phyloP scores from a whole-genome alignment of 1,140 invertebrate genomes.

The Sarcophaga peregrina region DNA sequence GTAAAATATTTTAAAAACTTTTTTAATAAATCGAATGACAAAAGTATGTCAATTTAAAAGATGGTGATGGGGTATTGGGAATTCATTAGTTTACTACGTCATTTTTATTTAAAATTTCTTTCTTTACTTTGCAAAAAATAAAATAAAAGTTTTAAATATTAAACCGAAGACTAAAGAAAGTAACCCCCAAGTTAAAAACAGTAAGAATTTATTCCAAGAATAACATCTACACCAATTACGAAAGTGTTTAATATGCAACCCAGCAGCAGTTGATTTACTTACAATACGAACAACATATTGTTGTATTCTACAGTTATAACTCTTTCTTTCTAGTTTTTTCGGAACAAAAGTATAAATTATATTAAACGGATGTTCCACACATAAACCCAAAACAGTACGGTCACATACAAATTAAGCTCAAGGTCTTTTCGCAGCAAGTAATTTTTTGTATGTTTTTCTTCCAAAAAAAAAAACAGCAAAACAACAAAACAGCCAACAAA shows the following conservation, averaged over 20 bases:
- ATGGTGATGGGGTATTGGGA: no score
- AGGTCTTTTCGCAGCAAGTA: conserved; percentile 7
- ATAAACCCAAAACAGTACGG: background rate
- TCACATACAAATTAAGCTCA: conserved; percentile 27
- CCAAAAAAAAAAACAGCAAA: background rate
- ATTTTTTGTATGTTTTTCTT: background rate
- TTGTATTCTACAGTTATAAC: background rate
- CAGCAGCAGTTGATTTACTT: background rate
- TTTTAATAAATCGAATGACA: no score
- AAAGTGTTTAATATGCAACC: background rate
- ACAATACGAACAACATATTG: background rate
- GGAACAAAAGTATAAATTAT: no score
- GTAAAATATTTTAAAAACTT: no score
- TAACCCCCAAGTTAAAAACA: background rate
- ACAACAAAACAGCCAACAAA: background rate
- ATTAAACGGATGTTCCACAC: conserved; percentile 14
- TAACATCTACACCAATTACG: background rate
- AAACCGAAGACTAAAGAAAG: background rate
- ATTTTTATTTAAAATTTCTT: no score
- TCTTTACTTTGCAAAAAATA: no score
- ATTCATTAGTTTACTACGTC: no score
- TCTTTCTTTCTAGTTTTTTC: no score
- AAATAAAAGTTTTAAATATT: no score
- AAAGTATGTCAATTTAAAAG: no score
- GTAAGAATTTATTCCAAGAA: background rate